Evolutionary conservation across 2,797 vertebrate species (phyloP), one percentile per base, ranked within the genome.

Genomic region (Spinus olivaceus): DNA sequence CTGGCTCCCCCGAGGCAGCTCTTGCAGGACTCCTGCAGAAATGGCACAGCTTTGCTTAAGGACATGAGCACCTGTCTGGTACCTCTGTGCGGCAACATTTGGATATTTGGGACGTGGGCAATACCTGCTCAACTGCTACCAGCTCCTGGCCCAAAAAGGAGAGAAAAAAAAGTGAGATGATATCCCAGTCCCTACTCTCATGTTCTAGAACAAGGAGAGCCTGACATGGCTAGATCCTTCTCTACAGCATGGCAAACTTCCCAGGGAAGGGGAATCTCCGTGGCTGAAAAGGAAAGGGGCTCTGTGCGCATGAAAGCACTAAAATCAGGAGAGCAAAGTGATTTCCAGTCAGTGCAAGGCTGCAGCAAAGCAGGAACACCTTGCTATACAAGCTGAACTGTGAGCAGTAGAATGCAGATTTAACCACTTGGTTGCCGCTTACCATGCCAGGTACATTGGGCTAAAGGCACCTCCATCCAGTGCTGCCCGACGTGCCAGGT

Each of bases 381-480:
- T 92, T 92, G 88, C 95, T 94, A 72, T 42, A 90, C 67, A 91
- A 88, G 87, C 87, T 79, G 90, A 94, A 82, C 87, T 93, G 91
- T 4, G 70, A 95, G 95, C 94, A 95, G 95, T 95, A 96, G 93
- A 96, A 97, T 81, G 94, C 96, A 97, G 94, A 97, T 95, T 30
- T 92, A 96, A 95, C 96, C 94, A 23, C 97, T 96, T 96, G 86
- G 65, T 96, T 97, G 95, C 97, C 37, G 96, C 97, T 97, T 97
- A 97, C 97, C 97, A 97, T 97, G 97, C 94, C 96, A 97, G 96
- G 96, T 96, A 96, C 91, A 96, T 73, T 92, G 96, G 96, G 94
- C 95, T 97, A 97, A 96, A 96, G 96, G 96, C 95, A 97, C 96
- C 96, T 97, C 97, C 96, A 96, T 97, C 96, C 96, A 96, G 95